Evolutionary conservation across 2,888 invertebrate genomes (phyloP).

Genomic region (Drosophila fulvimacula): DNA sequence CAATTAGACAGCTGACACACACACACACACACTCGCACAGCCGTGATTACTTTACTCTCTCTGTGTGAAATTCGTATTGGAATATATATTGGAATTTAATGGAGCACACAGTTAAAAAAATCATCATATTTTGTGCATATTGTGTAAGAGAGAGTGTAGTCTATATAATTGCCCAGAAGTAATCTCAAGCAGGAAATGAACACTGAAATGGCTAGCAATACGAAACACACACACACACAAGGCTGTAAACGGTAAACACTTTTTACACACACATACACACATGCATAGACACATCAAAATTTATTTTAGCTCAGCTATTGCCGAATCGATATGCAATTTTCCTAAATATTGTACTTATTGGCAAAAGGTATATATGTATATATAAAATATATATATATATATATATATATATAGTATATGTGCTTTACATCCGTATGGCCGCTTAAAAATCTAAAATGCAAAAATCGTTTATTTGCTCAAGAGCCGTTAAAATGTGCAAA

Average conservation of each 20-base stretch:
- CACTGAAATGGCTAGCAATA: constrained; percentile 50
- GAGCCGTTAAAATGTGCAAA: constrained; percentile 75
- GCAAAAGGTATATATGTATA: constrained; percentile 7
- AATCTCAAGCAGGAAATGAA: constrained; percentile 65
- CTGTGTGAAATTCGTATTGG: constrained; percentile 2
- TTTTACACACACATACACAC: constrained; percentile 17
- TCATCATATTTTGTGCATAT: constrained; percentile 22
- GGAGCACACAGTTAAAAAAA: constrained; percentile 34
- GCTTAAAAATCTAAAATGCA: constrained; percentile 76
- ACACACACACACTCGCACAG: constrained; percentile 6
- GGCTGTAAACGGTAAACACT: constrained; percentile 31
- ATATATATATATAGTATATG: constrained; percentile 2
- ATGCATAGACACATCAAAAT: constrained; percentile 24
- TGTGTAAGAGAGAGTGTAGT: constrained; percentile 23
- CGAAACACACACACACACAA: constrained; percentile 23
- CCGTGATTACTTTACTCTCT: background rate
- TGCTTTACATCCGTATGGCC: constrained; percentile 29
- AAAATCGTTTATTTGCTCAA: constrained; percentile 78
- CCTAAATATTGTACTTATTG: constrained; percentile 61
- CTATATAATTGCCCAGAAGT: constrained; percentile 45
- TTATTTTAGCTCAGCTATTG: constrained; percentile 45
- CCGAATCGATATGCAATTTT: constrained; percentile 71
- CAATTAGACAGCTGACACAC: constrained; percentile 48
- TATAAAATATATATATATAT: background rate
- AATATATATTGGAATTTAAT: constrained; percentile 48